These are phyloP conservation scores for Schizothorax lantsangensis DNA, from an alignment of 2,797 vertebrate species.

Conservation along the genomic window DNA sequence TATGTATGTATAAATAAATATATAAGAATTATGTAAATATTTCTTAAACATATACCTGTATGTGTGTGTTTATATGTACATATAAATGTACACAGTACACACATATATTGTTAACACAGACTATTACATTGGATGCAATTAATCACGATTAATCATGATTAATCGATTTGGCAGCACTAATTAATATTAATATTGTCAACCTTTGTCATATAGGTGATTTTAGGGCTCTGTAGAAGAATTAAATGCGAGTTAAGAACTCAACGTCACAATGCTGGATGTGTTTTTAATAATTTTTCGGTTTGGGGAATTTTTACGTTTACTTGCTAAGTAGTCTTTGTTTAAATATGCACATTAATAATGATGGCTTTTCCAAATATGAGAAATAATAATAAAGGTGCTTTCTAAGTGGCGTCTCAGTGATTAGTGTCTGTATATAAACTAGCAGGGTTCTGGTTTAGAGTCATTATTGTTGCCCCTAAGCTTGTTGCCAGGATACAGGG, in stretches of 20 bases:
- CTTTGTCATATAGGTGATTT: background rate
- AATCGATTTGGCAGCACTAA: background rate
- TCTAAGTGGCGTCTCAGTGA: background rate
- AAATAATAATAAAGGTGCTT: background rate
- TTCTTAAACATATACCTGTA: too few relatives aligned
- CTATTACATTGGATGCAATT: too few relatives aligned
- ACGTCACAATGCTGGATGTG: background rate
- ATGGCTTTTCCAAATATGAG: background rate
- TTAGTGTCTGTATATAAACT: conserved; percentile 4
- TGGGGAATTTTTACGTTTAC: background rate
- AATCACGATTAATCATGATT: background rate
- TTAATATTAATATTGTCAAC: background rate
- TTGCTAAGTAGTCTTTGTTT: background rate
- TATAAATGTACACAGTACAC: too few relatives aligned
- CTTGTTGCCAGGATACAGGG: conserved; percentile 80
- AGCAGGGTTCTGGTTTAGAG: conserved; percentile 40
- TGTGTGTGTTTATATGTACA: too few relatives aligned
- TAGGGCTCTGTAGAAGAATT: background rate
- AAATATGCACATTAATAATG: background rate
- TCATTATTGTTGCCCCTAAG: conserved; percentile 65
- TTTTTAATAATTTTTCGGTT: background rate
- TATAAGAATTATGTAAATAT: too few relatives aligned
- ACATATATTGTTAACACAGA: background rate
- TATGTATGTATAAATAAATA: too few relatives aligned
- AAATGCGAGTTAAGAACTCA: background rate